Conservation (phyloP, 2,888 invertebrate genomes). For the Ichneumoninae sp. region DNA sequence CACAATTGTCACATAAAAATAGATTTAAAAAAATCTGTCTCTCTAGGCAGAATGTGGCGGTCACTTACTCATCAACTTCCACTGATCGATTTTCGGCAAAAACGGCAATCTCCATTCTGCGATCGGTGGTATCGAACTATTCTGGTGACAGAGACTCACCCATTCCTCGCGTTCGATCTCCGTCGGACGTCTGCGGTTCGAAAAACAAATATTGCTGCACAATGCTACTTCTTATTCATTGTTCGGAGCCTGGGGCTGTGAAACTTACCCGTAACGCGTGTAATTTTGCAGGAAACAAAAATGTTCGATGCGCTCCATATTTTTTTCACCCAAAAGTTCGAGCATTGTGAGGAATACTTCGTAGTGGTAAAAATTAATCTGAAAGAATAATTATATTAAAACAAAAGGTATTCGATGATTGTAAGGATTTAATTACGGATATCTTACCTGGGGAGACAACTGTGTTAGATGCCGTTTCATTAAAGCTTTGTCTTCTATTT, state of each 20-base stretch:
- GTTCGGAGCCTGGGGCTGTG: not conserved
- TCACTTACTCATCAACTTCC: constrained; percentile 83
- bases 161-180: constrained; percentile 85
- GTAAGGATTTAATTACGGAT: not conserved
- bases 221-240: not conserved
- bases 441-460: constrained; percentile 58
- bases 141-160: constrained; percentile 82
- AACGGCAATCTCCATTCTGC: constrained; percentile 85
- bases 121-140: constrained; percentile 83
- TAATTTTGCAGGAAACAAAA: constrained; percentile 78
- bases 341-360: constrained; percentile 85
- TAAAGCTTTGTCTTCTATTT: constrained; percentile 78
- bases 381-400: constrained; percentile 59
- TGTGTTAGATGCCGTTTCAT: constrained; percentile 73
- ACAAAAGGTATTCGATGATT: constrained; percentile 37
- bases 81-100: constrained; percentile 82
- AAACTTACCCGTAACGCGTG: constrained; percentile 69
- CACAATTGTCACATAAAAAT: constrained; percentile 10
- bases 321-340: constrained; percentile 77
- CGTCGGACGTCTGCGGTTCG: constrained; percentile 80
- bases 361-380: constrained; percentile 86
- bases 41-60: constrained; percentile 25
- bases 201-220: not conserved
- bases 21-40: constrained; percentile 27
- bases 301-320: constrained; percentile 73